Evolutionary conservation across 2,888 invertebrate species (phyloP).

Genomic region (Branchellion lobata): DNA sequence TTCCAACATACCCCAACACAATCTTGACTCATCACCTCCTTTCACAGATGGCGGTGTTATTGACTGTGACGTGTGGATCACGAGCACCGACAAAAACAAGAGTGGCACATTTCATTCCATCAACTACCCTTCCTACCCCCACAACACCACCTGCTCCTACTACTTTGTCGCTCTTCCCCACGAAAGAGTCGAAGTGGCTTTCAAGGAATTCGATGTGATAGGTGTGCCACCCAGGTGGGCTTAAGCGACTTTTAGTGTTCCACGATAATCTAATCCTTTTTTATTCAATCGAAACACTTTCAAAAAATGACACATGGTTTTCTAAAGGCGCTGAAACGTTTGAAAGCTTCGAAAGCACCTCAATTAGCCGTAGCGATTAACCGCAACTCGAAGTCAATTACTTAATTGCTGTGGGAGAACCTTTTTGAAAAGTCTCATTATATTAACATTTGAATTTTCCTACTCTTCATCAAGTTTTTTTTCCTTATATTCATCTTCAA

Average conservation of each 20-base stretch:
- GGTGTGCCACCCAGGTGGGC: conserved; percentile 93
- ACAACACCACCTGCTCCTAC: conserved; percentile 69
- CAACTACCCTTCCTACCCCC: conserved; percentile 55
- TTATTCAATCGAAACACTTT: not conserved
- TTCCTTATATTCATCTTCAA: too few species aligned
- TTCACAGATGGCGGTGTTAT: not conserved
- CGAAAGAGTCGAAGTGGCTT: conserved; percentile 86
- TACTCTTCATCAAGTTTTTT: too few species aligned
- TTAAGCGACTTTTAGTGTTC: not conserved
- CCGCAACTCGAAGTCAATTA: too few species aligned
- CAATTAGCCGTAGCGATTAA: too few species aligned
- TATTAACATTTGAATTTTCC: too few species aligned
- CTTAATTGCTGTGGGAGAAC: too few species aligned
- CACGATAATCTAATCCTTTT: not conserved
- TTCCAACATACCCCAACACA: too few species aligned
- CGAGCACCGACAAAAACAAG: conserved; percentile 43
- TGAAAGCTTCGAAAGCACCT: too few species aligned
- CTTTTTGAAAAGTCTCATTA: too few species aligned
- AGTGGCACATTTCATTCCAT: conserved; percentile 57
- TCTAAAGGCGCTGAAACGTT: too few species aligned
- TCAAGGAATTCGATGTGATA: conserved; percentile 84
- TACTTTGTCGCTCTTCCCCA: conserved; percentile 89
- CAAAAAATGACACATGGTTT: too few species aligned
- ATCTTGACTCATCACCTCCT: too few species aligned
- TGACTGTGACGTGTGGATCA: not conserved